phyloP scores from a whole-genome alignment of 2,888 invertebrate species.

The Platycnemis pennipes region DNA sequence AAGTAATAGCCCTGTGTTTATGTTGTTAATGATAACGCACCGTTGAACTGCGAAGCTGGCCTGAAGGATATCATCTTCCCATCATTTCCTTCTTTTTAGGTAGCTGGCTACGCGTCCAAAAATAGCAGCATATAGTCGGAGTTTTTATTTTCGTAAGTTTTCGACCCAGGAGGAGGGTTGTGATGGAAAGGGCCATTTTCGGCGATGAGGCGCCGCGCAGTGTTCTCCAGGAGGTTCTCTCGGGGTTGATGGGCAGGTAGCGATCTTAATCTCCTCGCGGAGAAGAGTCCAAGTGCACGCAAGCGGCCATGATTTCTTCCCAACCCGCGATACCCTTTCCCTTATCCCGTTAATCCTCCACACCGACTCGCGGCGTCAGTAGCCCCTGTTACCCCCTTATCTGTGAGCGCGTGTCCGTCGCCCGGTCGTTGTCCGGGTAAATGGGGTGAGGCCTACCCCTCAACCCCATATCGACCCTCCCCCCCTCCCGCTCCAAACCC shows the following conservation, averaged over 20 bases:
- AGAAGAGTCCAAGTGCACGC: not conserved
- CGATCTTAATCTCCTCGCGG: slow-evolving; percentile 2
- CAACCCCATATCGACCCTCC: no score
- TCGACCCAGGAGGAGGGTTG: not conserved
- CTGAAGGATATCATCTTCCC: not conserved
- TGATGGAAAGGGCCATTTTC: slow-evolving; percentile 10
- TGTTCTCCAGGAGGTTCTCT: not conserved
- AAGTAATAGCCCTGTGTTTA: not conserved
- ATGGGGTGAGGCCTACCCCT: no score
- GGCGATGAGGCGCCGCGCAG: not conserved
- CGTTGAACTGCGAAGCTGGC: not conserved
- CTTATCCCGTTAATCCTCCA: not conserved
- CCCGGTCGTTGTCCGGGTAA: slow-evolving; percentile 26
- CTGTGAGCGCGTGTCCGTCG: slow-evolving; percentile 42
- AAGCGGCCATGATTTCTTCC: slow-evolving; percentile 27
- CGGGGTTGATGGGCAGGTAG: not conserved
- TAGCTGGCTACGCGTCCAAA: not conserved
- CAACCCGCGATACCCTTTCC: not conserved
- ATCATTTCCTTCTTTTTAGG: not conserved
- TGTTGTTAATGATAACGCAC: not conserved
- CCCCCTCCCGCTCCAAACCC: not conserved
- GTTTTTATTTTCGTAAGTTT: slow-evolving; percentile 11
- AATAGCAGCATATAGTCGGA: not conserved
- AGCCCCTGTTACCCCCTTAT: not conserved
- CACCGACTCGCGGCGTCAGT: not conserved